Conservation (phyloP, 2,888 invertebrate genomes). For the Doris montereyensis region DNA sequence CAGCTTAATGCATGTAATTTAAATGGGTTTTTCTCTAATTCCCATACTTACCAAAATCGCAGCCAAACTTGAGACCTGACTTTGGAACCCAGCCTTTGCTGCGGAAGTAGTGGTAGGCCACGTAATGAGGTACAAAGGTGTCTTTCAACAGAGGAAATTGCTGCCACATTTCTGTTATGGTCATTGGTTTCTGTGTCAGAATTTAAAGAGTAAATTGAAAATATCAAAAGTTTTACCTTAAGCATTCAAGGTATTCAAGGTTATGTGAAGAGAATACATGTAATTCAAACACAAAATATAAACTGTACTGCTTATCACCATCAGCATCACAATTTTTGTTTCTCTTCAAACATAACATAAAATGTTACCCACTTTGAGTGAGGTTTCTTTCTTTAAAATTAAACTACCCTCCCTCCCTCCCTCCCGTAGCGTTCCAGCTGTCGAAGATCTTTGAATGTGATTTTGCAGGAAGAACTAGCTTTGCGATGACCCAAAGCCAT, state of each 20-base stretch:
- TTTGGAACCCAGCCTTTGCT: constrained; percentile 94
- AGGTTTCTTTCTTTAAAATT: too few relatives aligned
- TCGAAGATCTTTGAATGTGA: too few relatives aligned
- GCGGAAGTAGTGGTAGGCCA: constrained; percentile 87
- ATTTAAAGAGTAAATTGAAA: background rate
- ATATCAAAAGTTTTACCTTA: background rate
- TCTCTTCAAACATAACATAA: too few relatives aligned
- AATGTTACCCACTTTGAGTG: too few relatives aligned
- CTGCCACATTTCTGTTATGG: constrained; percentile 60
- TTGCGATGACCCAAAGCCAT: too few relatives aligned
- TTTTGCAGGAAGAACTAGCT: too few relatives aligned
- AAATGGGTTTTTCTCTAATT: too few relatives aligned
- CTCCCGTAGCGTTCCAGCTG: too few relatives aligned
- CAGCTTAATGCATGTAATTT: too few relatives aligned
- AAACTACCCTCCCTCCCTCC: too few relatives aligned
- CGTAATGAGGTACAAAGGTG: constrained; percentile 75
- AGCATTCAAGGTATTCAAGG: background rate
- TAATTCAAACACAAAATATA: too few relatives aligned
- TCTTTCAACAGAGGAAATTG: constrained; percentile 51
- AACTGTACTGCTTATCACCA: background rate
- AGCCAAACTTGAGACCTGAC: constrained; percentile 90
- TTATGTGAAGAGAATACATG: background rate
- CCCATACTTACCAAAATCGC: constrained; percentile 79
- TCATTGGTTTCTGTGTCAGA: constrained; percentile 47
- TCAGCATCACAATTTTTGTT: too few relatives aligned